phyloP scores from a whole-genome alignment of 37 sponge, comb jelly and placozoan species.

The Chondrosia reniformis region DNA sequence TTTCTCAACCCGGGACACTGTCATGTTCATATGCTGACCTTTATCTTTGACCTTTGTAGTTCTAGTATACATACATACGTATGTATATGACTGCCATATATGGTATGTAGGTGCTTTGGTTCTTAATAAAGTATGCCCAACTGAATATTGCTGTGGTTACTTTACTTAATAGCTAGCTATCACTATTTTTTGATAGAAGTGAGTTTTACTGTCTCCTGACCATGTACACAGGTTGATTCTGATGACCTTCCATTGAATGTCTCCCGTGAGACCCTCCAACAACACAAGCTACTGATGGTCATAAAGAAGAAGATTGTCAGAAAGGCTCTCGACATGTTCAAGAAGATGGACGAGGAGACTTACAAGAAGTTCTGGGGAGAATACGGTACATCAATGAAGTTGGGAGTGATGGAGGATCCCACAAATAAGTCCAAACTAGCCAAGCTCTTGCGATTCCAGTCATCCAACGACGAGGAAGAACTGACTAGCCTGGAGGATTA shows the following conservation, averaged over 20 bases:
- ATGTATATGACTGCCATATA: not conserved
- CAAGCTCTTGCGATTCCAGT: constrained; percentile 92
- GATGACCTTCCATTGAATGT: constrained; percentile 99
- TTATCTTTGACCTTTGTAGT: no score
- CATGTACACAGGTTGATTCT: constrained; percentile 75
- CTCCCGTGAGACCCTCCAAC: constrained; percentile 95
- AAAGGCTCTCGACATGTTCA: constrained; percentile 98
- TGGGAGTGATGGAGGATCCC: constrained; percentile 92
- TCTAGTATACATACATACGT: no score
- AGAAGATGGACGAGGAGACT: constrained; percentile 83
- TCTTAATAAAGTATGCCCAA: no score
- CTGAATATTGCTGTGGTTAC: no score
- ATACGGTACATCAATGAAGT: constrained; percentile 77
- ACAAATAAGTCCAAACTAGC: constrained; percentile 83
- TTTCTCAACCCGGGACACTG: no score
- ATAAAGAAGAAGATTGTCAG: constrained; percentile 98
- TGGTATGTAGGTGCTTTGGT: not conserved
- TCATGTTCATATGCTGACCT: no score
- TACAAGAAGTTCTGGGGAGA: constrained; percentile 93
- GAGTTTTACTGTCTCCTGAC: not conserved
- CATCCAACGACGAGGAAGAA: constrained; percentile 66
- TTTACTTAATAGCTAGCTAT: no score
- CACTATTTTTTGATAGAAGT: no score
- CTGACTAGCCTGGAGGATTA: constrained; percentile 85
- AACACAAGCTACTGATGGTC: constrained; percentile 96